These are phyloP conservation scores for Pterocles orientalis DNA, from an alignment of 2,113 vertebrate species.

Conservation along the genomic window DNA sequence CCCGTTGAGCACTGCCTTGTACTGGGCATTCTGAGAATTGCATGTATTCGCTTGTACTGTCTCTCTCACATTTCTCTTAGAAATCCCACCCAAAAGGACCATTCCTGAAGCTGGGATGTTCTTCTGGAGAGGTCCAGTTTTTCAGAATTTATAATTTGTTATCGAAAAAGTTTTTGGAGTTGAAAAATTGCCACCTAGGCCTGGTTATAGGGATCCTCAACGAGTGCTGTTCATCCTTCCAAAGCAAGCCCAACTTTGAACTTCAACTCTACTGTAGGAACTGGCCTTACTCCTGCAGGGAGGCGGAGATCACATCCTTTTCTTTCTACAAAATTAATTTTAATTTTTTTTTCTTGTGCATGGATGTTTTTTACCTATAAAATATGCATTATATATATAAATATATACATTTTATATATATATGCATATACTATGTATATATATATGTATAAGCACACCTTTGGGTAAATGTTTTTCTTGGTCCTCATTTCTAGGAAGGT, in stretches of 20 bases:
- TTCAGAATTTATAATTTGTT: not conserved
- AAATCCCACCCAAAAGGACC: not conserved
- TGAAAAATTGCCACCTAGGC: not conserved
- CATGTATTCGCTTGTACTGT: not conserved
- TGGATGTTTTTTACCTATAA: not conserved
- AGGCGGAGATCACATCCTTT: not conserved
- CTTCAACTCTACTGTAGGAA: not conserved
- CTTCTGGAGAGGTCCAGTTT: not conserved
- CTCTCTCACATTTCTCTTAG: not conserved
- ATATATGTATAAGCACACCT: not conserved
- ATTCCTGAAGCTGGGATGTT: not conserved
- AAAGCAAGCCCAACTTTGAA: not conserved
- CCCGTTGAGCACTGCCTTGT: not conserved
- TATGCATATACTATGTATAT: not conserved
- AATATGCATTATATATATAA: not conserved
- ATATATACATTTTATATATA: not conserved
- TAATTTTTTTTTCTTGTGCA: not conserved
- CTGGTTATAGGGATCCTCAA: not conserved
- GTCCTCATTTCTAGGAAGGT: not conserved
- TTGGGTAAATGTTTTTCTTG: not conserved
- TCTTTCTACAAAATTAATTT: not conserved
- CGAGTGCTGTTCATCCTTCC: not conserved
- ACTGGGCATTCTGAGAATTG: not conserved
- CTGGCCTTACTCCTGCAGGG: not conserved
- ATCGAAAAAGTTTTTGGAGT: not conserved